Percentiles rank a stretch among this genome's conserved stretches.
These are phyloP conservation scores for Tethya wilhelma DNA, from an alignment of 37 sponge, comb jelly and placozoan species.

Conservation along the genomic window DNA sequence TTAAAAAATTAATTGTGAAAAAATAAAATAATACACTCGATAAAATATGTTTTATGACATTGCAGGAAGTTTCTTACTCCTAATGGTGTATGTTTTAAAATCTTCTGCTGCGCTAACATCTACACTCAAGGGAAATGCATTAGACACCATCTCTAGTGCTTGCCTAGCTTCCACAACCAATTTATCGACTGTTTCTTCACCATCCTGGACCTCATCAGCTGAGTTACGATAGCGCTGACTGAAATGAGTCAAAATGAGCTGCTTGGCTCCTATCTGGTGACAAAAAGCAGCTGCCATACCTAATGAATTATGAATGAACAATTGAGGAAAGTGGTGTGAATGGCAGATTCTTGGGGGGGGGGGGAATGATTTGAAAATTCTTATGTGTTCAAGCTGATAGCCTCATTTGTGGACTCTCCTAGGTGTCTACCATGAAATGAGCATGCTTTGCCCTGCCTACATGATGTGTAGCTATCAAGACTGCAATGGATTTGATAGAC, in stretches of 20 bases:
- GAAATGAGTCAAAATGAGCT: constrained; percentile 87
- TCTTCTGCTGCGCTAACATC: constrained; percentile 64
- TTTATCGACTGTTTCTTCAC: constrained; percentile 41
- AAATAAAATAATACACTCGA: not conserved
- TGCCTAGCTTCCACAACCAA: constrained; percentile 33
- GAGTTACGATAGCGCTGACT: constrained; percentile 81
- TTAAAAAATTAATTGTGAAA: not conserved
- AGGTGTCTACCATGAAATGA: too few species aligned
- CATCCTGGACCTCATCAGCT: constrained; percentile 25
- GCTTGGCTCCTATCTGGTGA: constrained; percentile 35
- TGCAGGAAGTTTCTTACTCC: constrained; percentile 21
- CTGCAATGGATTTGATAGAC: too few species aligned
- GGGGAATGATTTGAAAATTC: too few species aligned
- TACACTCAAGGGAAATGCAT: not conserved
- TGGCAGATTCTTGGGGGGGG: too few species aligned
- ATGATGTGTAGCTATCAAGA: too few species aligned
- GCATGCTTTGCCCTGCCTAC: too few species aligned
- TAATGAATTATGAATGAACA: not conserved
- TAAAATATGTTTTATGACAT: not conserved
- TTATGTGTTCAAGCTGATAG: too few species aligned
- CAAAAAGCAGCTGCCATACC: constrained; percentile 89
- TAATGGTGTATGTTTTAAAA: constrained; percentile 46
- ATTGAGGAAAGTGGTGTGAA: too few species aligned
- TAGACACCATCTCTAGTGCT: constrained; percentile 9
- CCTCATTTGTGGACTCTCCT: too few species aligned